Conservation (phyloP, 2,888 invertebrate species). For the Machimus atricapillus region DNA sequence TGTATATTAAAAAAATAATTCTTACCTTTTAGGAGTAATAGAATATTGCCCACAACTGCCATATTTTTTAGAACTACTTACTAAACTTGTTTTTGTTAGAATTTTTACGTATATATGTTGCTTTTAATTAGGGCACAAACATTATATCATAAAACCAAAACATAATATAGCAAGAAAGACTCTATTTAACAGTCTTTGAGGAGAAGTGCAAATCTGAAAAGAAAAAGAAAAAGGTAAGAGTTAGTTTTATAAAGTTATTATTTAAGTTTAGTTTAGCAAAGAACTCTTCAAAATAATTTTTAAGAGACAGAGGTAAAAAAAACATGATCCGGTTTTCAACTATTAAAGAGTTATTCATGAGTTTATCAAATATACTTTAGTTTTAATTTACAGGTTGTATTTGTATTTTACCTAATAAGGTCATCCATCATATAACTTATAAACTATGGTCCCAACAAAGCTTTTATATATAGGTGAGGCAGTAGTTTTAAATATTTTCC, state of each 20-base stretch:
- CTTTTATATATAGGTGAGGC: no score
- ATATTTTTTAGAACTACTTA: background rate
- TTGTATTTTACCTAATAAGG: no score
- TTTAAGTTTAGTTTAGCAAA: background rate
- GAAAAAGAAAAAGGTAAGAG: background rate
- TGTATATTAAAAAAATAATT: background rate
- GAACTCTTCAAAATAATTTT: no score
- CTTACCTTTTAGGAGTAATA: slow-evolving; percentile 6
- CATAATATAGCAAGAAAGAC: background rate
- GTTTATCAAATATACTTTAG: no score
- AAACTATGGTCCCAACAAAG: no score
- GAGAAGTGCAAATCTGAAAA: background rate
- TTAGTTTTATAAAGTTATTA: background rate
- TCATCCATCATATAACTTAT: no score
- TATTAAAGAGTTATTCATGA: no score
- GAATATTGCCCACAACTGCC: background rate
- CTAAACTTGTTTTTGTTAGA: slow-evolving; percentile 3
- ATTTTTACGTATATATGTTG: slow-evolving; percentile 8
- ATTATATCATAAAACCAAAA: background rate
- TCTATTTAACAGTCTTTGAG: background rate
- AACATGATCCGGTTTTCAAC: no score
- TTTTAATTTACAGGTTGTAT: no score
- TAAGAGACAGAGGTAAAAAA: no score
- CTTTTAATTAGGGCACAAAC: background rate
- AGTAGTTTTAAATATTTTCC: no score